phyloP scores from a whole-genome alignment of 2,113 vertebrate genomes.

The Panthera leo region DNA sequence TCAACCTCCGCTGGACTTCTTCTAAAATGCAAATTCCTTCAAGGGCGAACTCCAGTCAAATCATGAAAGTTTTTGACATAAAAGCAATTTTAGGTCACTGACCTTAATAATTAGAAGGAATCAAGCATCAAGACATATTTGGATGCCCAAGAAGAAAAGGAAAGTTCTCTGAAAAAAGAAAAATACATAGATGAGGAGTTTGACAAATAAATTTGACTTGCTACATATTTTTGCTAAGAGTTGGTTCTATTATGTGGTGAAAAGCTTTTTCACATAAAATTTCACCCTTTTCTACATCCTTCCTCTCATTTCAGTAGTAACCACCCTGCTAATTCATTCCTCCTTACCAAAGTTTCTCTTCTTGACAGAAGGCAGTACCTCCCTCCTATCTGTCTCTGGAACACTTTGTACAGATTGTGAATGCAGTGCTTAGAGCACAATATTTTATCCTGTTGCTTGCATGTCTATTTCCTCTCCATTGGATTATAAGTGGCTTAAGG shows the following conservation, averaged over 20 bases:
- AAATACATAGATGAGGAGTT: not conserved
- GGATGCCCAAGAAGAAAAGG: not conserved
- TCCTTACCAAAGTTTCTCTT: not conserved
- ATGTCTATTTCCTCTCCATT: not conserved
- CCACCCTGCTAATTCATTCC: not conserved
- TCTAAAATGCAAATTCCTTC: not conserved
- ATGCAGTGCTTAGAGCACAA: not conserved
- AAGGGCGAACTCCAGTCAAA: not conserved
- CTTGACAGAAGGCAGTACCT: not conserved
- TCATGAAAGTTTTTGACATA: not conserved
- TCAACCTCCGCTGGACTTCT: not conserved
- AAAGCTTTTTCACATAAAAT: not conserved
- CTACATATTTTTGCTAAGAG: not conserved
- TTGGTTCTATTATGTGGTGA: not conserved
- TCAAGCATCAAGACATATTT: not conserved
- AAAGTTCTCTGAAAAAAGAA: not conserved
- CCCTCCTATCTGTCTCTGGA: not conserved
- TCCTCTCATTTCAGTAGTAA: not conserved
- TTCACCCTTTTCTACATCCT: not conserved
- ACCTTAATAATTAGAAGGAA: not conserved
- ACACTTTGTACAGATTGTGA: not conserved
- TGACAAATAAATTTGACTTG: not conserved
- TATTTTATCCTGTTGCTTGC: not conserved
- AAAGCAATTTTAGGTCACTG: not conserved
- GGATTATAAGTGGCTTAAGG: not conserved